phyloP scores from a whole-genome alignment of 2,888 invertebrate genomes.

The Hedychridium roseum region DNA sequence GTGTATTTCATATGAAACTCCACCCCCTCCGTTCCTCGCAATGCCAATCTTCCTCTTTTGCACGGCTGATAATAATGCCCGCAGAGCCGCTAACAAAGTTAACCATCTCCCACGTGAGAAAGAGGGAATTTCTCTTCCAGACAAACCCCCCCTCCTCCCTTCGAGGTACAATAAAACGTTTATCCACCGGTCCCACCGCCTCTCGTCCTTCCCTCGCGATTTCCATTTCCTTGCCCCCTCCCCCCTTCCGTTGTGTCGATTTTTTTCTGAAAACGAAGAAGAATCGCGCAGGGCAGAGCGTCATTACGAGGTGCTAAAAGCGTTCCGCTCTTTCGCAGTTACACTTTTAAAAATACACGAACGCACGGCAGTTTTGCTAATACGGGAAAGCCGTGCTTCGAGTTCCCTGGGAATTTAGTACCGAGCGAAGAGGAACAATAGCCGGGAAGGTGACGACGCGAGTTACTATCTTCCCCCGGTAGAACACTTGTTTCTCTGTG shows the following conservation, averaged over 20 bases:
- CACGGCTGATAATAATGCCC: constrained; percentile 51
- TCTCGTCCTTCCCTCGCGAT: constrained; percentile 19
- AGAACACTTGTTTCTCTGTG: too few relatives aligned
- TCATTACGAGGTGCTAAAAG: too few relatives aligned
- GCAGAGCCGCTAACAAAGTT: constrained; percentile 50
- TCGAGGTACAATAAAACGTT: constrained; percentile 2
- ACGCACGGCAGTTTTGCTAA: too few relatives aligned
- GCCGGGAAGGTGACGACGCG: too few relatives aligned
- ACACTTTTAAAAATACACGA: too few relatives aligned
- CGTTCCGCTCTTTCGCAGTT: too few relatives aligned
- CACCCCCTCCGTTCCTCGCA: constrained; percentile 56
- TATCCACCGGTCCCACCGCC: background rate
- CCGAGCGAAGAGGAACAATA: too few relatives aligned
- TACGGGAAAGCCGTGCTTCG: too few relatives aligned
- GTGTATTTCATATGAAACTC: constrained; percentile 64
- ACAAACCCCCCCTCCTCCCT: background rate
- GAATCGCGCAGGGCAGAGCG: too few relatives aligned
- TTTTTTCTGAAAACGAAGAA: too few relatives aligned
- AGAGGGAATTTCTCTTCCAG: background rate
- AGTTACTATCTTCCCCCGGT: too few relatives aligned
- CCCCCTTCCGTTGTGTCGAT: background rate
- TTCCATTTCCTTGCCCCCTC: constrained; percentile 5
- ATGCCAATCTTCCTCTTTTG: constrained; percentile 59
- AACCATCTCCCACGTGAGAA: constrained; percentile 7
- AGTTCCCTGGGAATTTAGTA: too few relatives aligned